Base-by-base conservation (phyloP, 2,888 invertebrate genomes). In the Epirrita christyi region DNA sequence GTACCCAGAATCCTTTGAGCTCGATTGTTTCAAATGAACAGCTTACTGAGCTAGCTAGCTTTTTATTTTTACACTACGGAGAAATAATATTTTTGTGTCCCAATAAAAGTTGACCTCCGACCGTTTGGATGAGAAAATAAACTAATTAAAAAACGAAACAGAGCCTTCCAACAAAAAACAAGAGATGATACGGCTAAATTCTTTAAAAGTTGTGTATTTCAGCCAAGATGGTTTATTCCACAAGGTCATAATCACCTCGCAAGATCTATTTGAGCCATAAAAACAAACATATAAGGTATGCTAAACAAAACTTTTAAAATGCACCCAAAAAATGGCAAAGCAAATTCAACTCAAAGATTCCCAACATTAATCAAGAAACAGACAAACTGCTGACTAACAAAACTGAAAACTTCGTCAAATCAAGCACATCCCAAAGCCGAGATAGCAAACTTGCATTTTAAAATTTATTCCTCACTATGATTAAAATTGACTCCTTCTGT, bases 401-500 rank as follows among this genome's bases (percentile, higher is more conserved):
- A 50, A 37, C 47, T 41, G 32, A 61, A 64, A 63, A 63, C 59
- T 63, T 50, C 59, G 61, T 61, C 55, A 61, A 58, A 67, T 58
- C 61, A 56, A 59, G 59, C 49, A 43, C 55, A 57, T 47, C 43
- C 43, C 36, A 38, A 48, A 55, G 42, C 43, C 46, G 38, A 36
- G 45, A 52, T 55, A 62, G 64, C 67, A 48, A 50, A 58, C 67
- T 64, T 64, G 67, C 67, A 60, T 64, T 63, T 64, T 64, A 59
- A 67, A 64, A 67, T 64, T 58, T 61, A 64, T 67, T 67, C 64
- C 49, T 45, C 51, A 48, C 42, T 61, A 60, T 67, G 64, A 64
- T 67, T 67, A 63, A 64, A 64, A 67, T 64, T 61, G 61, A 61
- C 64, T 63, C 32, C 43, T 21, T 21, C 21, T 55, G 43, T 14